These are phyloP conservation scores for Danaus melanippus DNA, from an alignment of 1,140 invertebrate species.

Conservation along the genomic window DNA sequence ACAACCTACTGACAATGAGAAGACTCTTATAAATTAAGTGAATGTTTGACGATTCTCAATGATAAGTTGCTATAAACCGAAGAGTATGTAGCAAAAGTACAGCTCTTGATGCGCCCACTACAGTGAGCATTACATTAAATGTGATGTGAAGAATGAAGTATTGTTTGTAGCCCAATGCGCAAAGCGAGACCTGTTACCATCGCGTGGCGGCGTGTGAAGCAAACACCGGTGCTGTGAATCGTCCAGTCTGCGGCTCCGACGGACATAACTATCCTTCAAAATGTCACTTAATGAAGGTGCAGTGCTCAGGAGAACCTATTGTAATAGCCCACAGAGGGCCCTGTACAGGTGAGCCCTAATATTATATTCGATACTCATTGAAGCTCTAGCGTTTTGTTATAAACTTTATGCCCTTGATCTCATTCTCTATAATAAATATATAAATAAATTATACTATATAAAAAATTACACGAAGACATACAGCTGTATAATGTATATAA, in stretches of 20 bases:
- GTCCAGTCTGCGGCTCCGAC: conserved; percentile 85
- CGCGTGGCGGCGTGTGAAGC: conserved; percentile 49
- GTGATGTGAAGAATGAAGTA: neutral
- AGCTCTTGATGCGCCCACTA: too few relatives aligned
- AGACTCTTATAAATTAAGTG: too few relatives aligned
- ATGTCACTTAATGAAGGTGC: conserved; percentile 82
- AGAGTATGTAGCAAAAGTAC: too few relatives aligned
- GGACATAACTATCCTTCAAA: conserved; percentile 83
- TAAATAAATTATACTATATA: too few relatives aligned
- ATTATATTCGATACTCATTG: conserved; percentile 6
- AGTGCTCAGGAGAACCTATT: conserved; percentile 80
- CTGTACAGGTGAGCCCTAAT: conserved; percentile 75
- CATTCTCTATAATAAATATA: too few relatives aligned
- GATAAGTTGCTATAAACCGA: too few relatives aligned
- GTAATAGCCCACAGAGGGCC: conserved; percentile 80
- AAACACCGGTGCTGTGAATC: conserved; percentile 32
- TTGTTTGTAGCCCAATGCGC: conserved; percentile 23
- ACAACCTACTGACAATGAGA: too few relatives aligned
- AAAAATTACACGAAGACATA: too few relatives aligned
- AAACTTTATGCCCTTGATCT: neutral
- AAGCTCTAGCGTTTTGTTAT: neutral
- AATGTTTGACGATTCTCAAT: too few relatives aligned
- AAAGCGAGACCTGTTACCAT: conserved; percentile 37
- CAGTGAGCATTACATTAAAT: too few relatives aligned
- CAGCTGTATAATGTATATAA: too few relatives aligned